These are phyloP conservation scores for Zoanthus sociatus DNA, from an alignment of 92 coral and sea anemone species.

Conservation along the genomic window DNA sequence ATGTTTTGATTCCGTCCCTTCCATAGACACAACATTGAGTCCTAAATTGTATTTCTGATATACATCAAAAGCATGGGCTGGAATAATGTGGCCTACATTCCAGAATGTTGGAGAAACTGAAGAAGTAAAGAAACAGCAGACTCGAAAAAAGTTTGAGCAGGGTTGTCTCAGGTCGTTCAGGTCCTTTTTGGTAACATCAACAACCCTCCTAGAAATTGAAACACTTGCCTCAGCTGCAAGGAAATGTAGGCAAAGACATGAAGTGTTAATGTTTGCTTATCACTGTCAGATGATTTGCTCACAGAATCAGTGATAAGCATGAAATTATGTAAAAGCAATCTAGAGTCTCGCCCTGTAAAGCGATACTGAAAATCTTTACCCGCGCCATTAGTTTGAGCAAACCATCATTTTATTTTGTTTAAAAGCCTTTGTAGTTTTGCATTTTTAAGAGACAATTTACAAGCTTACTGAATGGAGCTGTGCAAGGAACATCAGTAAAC, in stretches of 20 bases:
- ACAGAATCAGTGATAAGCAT: conserved; percentile 45
- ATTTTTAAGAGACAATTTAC: not conserved
- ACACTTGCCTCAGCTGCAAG: conserved; percentile 32
- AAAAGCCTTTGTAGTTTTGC: conserved; percentile 34
- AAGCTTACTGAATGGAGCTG: conserved; percentile 30
- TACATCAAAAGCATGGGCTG: conserved; percentile 48
- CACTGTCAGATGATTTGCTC: conserved; percentile 11
- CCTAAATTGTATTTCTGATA: conserved; percentile 67
- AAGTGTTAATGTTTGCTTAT: conserved; percentile 22
- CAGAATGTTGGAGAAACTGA: conserved; percentile 26
- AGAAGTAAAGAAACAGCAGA: conserved; percentile 18
- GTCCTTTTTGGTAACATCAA: not conserved
- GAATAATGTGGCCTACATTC: conserved; percentile 33
- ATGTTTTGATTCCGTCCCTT: conserved; percentile 75
- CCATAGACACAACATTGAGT: conserved; percentile 71
- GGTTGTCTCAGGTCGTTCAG: not conserved
- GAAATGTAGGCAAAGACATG: conserved; percentile 37
- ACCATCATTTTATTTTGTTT: conserved; percentile 40
- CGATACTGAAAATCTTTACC: conserved; percentile 39
- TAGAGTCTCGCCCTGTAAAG: conserved; percentile 47
- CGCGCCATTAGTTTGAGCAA: conserved; percentile 35
- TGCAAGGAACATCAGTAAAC: conserved; percentile 9
- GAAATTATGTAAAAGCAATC: conserved; percentile 33
- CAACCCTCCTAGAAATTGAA: conserved; percentile 24
- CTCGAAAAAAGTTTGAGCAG: conserved; percentile 32